Evolutionary conservation across 2,888 invertebrate species (phyloP), one percentile per base, ranked within the genome.

Genomic region (Achlya flavicornis): DNA sequence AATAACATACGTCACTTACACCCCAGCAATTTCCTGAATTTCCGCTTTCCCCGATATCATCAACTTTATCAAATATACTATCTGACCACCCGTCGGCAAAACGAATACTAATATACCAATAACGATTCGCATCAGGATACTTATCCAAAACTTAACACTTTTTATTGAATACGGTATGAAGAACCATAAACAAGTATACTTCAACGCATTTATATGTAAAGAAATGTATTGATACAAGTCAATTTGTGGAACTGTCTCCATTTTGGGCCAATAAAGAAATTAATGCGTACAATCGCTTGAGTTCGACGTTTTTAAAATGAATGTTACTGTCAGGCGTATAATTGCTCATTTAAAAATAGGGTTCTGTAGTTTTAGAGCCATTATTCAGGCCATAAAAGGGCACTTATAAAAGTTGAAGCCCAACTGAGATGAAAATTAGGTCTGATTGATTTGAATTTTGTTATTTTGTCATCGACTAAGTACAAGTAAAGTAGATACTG

Each of bases 11-110:
- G 61, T 53, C 59, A 84, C 88, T 84, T 73, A 89, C 89, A 81
- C 80, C 4, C 81, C 78, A 64, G 83, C 84, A 2, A 84, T 76
- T 67, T 82, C 82, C 63, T 85, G 81, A 66, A 89, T 79, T 64
- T 84, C 78, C 53, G 76, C 77, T 38, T 80, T 69, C 3, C 80
- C 82, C 2, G 81, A 76, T n/a, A 68, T 46, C 12, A 86, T 66
- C 57, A 85, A 68, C 43, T 76, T 80, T 43, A 84, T 66, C 57
- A 83, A 66, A 67, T 84, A 88, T 43, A 79, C 57, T 1, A 82
- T 61, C 71, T 89, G 88, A 4, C 72, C 75, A n/a, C 63, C 64
- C 8, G 80, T 77, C 3, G 88, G 83, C 64, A 88, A 64, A 46
- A 79, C 58, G 61, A 83, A 88, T 16, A 77, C 66, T 0, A 77